Conservation (phyloP, 2,797 vertebrate species). For the Apodemus agrarius region DNA sequence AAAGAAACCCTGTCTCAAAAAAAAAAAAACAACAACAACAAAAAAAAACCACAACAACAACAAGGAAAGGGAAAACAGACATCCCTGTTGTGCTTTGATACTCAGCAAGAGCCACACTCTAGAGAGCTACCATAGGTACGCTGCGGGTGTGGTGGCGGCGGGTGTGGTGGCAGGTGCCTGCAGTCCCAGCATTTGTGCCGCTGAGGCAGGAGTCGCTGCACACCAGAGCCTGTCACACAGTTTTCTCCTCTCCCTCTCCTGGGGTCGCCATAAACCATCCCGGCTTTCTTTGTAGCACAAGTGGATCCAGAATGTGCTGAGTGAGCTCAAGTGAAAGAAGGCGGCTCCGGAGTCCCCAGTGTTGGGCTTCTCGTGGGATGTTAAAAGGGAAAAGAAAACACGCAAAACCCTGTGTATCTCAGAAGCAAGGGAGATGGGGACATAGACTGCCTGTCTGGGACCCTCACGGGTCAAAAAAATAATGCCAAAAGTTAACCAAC, state of each 20-base stretch:
- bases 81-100: background rate
- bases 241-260: background rate
- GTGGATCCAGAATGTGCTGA: background rate
- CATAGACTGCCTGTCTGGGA: background rate
- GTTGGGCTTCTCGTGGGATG: background rate
- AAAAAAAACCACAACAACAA: rapidly evolving
- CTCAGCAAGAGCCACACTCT: background rate
- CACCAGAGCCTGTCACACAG: too few species aligned
- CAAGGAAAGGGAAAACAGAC: background rate
- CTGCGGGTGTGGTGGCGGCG: background rate
- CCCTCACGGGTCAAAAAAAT: background rate
- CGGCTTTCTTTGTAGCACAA: background rate
- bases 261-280: background rate
- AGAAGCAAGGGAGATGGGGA: background rate
- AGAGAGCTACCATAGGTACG: background rate
- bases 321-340: background rate
- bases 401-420: background rate
- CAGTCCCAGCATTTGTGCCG: background rate
- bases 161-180: background rate
- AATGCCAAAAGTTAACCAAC: background rate
- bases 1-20: background rate
- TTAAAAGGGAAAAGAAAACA: background rate
- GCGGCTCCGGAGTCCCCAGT: background rate
- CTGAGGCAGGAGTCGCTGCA: background rate
- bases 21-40: too few species aligned